These are phyloP conservation scores for Ochropleura plecta DNA, from an alignment of 2,888 invertebrate species.

Conservation along the genomic window DNA sequence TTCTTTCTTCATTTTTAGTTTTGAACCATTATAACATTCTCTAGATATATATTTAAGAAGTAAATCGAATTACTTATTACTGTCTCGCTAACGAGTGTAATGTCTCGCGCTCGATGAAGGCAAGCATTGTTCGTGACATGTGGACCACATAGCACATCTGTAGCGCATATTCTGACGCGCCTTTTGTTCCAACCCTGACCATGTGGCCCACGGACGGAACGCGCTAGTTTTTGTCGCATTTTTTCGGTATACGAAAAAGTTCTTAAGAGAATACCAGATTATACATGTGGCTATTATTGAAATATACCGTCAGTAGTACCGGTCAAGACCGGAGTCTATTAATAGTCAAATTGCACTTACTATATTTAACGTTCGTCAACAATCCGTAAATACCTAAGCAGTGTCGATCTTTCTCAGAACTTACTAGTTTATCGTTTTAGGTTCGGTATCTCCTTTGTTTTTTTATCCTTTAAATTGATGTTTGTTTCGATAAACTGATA, in stretches of 20 bases:
- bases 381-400: constrained; percentile 16
- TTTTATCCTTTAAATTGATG: background rate
- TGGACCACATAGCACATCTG: constrained; percentile 85
- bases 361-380: constrained; percentile 48
- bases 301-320: constrained; percentile 73
- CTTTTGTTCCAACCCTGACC: constrained; percentile 85
- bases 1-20: background rate
- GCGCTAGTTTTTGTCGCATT: constrained; percentile 81
- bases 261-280: constrained; percentile 67
- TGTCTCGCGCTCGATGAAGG: constrained; percentile 73
- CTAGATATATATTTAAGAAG: constrained; percentile 46
- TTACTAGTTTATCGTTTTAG: background rate
- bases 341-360: constrained; percentile 48
- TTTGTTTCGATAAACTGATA: background rate
- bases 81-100: constrained; percentile 66
- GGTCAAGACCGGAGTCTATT: constrained; percentile 60
- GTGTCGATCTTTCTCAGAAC: background rate
- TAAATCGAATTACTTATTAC: constrained; percentile 60
- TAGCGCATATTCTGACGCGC: constrained; percentile 86
- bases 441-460: background rate
- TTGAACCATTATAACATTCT: background rate
- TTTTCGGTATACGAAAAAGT: constrained; percentile 78
- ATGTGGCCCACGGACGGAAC: constrained; percentile 82
- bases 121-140: constrained; percentile 80
- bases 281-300: constrained; percentile 73